Base-by-base conservation (phyloP, 1,140 invertebrate genomes). In the Magallana angulata region DNA sequence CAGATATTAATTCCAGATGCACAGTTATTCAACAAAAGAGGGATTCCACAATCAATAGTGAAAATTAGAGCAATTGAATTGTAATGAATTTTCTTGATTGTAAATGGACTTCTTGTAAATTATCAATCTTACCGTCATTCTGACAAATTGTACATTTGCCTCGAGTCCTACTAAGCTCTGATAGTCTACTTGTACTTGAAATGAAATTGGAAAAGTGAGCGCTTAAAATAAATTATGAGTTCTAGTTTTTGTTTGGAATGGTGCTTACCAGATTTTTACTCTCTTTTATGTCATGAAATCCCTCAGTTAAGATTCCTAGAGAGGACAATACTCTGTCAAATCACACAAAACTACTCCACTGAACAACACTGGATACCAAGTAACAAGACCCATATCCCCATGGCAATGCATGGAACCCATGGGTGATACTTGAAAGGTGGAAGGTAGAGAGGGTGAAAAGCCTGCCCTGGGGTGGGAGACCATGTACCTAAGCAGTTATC, bases 401-500 rank as follows among this genome's bases (percentile, higher is more conserved):
- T 76, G 68, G 24, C 24, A 36, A 76, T 76, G 68, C 68, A 76
- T 76, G 68, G 68, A 76, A 76, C 68, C 30, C 68, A 76, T 76
- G 68, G 68, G 11, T 76, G 68, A 30, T 76, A 76, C 68, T 76
- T 76, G 68, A 76, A 76, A 76, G 68, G 68, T 30, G 24, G 57
- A 82, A 82, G 57, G 56, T 82, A 58, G 81, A 58, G 81, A 82
- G 81, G 57, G 48, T 57, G 81, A 57, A 82, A 58, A 58, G 48
- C 24, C 57, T 57, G 56, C 81, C 81, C 81, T 7, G 81, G 81
- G 81, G 82, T 71, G 48, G 82, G 71, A 62, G 30, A 57, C 68
- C 62, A 89, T 91, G 90, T 92, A 95, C 95, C 94, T 89, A 98
- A 96, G 94, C 97, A 97, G 92, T 96, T 97, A 84, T 96, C 95